phyloP scores from a whole-genome alignment of 2,797 vertebrate species.

The Acestrorhynchus altus region DNA sequence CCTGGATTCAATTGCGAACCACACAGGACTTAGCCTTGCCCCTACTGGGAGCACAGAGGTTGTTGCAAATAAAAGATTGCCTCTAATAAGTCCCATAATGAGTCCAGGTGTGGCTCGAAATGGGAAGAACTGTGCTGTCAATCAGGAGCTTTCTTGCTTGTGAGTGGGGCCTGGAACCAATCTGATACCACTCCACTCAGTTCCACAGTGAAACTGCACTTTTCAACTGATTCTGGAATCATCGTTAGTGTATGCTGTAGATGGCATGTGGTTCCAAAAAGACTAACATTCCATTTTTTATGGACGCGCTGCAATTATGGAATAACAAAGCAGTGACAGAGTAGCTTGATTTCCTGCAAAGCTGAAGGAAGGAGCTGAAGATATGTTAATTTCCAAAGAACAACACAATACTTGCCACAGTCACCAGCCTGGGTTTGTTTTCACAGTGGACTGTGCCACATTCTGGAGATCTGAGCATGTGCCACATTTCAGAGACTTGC shows the following conservation, averaged over 20 bases:
- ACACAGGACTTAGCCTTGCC: neutral
- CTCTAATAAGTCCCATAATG: conserved; percentile 3
- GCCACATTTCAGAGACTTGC: neutral
- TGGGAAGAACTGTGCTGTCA: neutral
- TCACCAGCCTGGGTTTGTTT: neutral
- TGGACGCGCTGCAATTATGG: neutral
- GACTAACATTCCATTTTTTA: neutral
- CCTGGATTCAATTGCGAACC: neutral
- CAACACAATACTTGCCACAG: neutral
- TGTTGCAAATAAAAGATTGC: neutral
- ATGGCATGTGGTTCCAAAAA: neutral
- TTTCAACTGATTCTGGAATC: neutral
- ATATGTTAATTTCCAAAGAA: neutral
- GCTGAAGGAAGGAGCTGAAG: neutral
- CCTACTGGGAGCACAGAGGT: neutral
- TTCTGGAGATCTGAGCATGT: neutral
- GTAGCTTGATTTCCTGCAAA: neutral
- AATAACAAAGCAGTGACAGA: neutral
- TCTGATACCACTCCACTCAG: neutral
- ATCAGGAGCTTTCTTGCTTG: neutral
- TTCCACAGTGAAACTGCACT: neutral
- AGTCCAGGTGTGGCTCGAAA: conserved; percentile 7
- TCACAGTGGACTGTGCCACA: neutral
- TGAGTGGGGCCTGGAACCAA: conserved; percentile 7
- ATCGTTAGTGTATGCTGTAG: neutral